phyloP scores from a whole-genome alignment of 2,797 vertebrate species.

The Erethizon dorsatum region DNA sequence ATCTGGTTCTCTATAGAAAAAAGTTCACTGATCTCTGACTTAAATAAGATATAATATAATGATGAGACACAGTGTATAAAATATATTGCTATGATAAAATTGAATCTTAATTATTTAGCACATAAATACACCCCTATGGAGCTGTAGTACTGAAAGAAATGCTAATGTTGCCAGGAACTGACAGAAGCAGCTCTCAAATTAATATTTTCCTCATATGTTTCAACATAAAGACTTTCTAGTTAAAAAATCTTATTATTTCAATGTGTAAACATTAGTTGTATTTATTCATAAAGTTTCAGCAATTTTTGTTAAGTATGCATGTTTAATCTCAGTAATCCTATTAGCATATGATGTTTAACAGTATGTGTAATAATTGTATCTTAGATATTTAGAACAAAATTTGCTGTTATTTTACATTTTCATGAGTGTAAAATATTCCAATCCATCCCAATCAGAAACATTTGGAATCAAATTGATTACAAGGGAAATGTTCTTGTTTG shows the following conservation, averaged over 20 bases:
- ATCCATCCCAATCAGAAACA: not conserved
- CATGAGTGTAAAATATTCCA: conserved; percentile 22
- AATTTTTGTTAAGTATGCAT: not conserved
- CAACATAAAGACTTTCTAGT: not conserved
- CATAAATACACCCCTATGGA: not conserved
- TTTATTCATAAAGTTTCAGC: conserved; percentile 45
- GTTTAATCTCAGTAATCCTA: conserved; percentile 16
- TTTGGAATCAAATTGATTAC: conserved; percentile 22
- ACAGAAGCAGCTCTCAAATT: not conserved
- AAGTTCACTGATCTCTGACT: not conserved
- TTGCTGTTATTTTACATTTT: conserved; percentile 53
- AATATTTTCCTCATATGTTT: conserved; percentile 23
- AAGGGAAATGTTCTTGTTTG: not conserved
- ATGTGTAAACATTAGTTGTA: not conserved
- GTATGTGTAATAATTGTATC: conserved; percentile 23
- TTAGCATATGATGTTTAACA: conserved; percentile 14
- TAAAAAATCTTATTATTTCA: conserved; percentile 52
- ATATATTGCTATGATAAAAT: conserved; percentile 1
- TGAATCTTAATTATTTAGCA: not conserved
- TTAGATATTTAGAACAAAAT: conserved; percentile 53
- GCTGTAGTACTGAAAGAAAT: not conserved
- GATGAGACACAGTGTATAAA: not conserved
- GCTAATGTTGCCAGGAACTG: not conserved
- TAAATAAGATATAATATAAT: not conserved
- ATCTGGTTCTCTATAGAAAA: not conserved